A percentile compares a stretch with the other conserved stretches of the same genome.
These are phyloP conservation scores for Erethizon dorsatum DNA, from an alignment of 2,797 vertebrate genomes.

Conservation along the genomic window DNA sequence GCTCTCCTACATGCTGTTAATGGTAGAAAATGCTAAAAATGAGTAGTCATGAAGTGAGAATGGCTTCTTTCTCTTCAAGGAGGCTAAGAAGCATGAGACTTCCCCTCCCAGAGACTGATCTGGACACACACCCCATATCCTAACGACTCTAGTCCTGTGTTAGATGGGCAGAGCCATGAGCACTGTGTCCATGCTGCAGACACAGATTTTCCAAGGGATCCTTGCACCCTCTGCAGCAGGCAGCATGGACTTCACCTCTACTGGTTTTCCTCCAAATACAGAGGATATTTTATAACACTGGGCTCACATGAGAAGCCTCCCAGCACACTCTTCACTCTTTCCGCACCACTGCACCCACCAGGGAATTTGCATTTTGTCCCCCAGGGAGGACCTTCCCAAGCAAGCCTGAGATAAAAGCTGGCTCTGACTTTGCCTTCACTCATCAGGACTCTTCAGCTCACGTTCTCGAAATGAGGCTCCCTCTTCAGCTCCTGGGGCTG, in stretches of 20 bases:
- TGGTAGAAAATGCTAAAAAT: not conserved
- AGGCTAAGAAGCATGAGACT: not conserved
- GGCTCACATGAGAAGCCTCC: not conserved
- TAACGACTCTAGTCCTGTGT: not conserved
- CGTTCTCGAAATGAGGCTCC: not conserved
- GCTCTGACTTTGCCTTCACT: not conserved
- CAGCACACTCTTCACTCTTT: not conserved
- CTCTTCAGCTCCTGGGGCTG: not conserved
- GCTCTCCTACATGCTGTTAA: not conserved
- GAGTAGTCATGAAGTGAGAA: not conserved
- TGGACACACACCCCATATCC: not conserved
- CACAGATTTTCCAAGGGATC: not conserved
- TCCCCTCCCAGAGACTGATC: not conserved
- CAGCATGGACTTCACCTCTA: not conserved
- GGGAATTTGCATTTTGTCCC: not conserved
- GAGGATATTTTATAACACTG: not conserved
- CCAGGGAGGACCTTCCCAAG: not conserved
- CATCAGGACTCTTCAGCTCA: not conserved
- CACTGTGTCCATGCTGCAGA: not conserved
- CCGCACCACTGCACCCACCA: not conserved
- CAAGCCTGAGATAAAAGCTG: not conserved
- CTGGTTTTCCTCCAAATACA: not conserved
- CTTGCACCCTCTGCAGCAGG: not conserved
- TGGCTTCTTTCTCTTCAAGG: not conserved
- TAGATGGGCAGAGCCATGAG: not conserved